These are phyloP conservation scores for Drosophila setosimentum DNA, from an alignment of 2,888 invertebrate species.

Conservation along the genomic window DNA sequence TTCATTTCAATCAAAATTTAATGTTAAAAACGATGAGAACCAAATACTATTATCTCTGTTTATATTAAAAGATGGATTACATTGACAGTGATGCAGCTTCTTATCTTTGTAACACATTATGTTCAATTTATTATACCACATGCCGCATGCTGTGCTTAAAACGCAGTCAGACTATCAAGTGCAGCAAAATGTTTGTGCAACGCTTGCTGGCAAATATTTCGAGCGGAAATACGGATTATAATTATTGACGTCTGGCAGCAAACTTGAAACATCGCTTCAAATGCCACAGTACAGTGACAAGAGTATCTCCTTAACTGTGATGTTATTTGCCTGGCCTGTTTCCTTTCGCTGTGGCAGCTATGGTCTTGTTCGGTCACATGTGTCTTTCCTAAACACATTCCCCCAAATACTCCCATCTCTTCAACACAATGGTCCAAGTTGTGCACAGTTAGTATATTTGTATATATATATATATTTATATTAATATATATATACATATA, in stretches of 20 bases:
- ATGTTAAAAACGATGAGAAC: not conserved
- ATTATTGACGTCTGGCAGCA: conserved; percentile 35
- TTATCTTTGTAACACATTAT: not conserved
- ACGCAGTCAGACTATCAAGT: not conserved
- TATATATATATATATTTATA: not conserved
- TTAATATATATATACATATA: not conserved
- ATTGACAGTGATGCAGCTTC: not conserved
- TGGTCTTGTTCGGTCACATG: conserved; percentile 50
- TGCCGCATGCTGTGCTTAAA: not conserved
- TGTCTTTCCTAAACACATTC: conserved; percentile 53
- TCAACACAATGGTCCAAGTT: conserved; percentile 27
- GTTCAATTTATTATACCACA: not conserved
- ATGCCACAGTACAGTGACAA: conserved; percentile 15
- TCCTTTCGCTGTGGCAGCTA: conserved; percentile 60
- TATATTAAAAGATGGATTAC: not conserved
- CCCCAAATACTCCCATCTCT: conserved; percentile 19
- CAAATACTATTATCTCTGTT: not conserved
- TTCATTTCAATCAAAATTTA: not conserved
- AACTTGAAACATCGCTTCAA: conserved; percentile 21
- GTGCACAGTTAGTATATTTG: conserved; percentile 15
- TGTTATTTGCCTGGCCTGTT: conserved; percentile 58
- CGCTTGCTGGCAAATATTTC: conserved; percentile 23
- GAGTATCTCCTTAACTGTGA: conserved; percentile 29
- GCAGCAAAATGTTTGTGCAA: conserved; percentile 1
- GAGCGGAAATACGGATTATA: conserved; percentile 51